Evolutionary conservation across 2,797 vertebrate species (phyloP).

Genomic region (Centroberyx gerrardi): DNA sequence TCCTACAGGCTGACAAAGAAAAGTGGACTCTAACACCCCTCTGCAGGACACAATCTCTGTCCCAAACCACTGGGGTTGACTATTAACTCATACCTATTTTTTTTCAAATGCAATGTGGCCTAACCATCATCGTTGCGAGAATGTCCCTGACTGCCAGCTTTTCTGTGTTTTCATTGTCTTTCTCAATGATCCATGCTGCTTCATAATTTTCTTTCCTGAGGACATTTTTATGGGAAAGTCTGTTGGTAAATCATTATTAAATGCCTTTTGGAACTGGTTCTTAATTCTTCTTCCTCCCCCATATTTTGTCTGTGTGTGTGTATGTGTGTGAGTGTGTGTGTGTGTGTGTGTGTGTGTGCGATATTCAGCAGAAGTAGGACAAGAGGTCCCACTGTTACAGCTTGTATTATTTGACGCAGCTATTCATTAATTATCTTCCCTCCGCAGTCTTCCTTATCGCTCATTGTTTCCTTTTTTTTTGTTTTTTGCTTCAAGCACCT

Average conservation of each 20-base stretch:
- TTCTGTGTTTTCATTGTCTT: slow-evolving; percentile 43
- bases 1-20: slow-evolving; percentile 47
- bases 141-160: slow-evolving; percentile 33
- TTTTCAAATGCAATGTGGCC: slow-evolving; percentile 15
- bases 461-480: slow-evolving; percentile 72
- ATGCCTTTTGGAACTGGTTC: slow-evolving; percentile 55
- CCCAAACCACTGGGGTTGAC: slow-evolving; percentile 28
- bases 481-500: slow-evolving; percentile 72
- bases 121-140: slow-evolving; percentile 28
- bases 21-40: slow-evolving; percentile 43
- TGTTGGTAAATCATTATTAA: slow-evolving; percentile 59
- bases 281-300: slow-evolving; percentile 49
- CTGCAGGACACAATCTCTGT: slow-evolving; percentile 28
- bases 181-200: slow-evolving; percentile 36
- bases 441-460: slow-evolving; percentile 71
- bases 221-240: slow-evolving; percentile 57
- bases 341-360: slow-evolving; percentile 33
- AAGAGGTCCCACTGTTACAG: slow-evolving; percentile 75
- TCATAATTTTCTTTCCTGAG: slow-evolving; percentile 54
- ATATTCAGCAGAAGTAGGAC: slow-evolving; percentile 72
- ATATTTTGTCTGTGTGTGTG: slow-evolving; percentile 21
- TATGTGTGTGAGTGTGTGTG: slow-evolving; percentile 24
- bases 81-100: neutral
- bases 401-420: slow-evolving; percentile 73
- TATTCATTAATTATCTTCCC: slow-evolving; percentile 82